Conservation (phyloP, 2,797 vertebrate species). For the Cynodonichthys magdalenae region DNA sequence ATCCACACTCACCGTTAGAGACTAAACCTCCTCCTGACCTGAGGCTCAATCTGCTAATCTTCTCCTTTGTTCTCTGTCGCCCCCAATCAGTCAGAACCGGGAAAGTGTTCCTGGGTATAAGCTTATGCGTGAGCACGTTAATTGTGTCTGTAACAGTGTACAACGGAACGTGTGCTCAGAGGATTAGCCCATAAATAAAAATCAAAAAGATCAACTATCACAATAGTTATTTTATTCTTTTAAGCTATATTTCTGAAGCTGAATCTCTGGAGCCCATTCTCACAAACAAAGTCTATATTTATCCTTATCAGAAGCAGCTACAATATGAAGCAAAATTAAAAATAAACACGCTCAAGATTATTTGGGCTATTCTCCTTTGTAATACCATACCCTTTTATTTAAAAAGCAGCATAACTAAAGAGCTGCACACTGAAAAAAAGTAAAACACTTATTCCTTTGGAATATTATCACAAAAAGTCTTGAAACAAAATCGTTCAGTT, state of each 20-base stretch:
- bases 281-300: no score
- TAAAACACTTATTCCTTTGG: no score
- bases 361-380: no score
- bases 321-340: no score
- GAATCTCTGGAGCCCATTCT: no score
- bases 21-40: slow-evolving; percentile 83
- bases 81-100: slow-evolving; percentile 86
- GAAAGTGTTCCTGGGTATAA: slow-evolving; percentile 37
- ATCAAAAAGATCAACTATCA: neutral
- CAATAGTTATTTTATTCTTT: neutral
- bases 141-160: neutral
- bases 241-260: neutral
- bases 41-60: slow-evolving; percentile 89
- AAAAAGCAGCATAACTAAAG: no score
- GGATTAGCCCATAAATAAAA: neutral
- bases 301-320: no score
- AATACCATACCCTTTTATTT: no score
- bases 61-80: slow-evolving; percentile 94
- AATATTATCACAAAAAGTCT: no score
- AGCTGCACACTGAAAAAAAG: no score
- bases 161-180: neutral
- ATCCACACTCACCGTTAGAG: slow-evolving; percentile 68
- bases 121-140: slow-evolving; percentile 3
- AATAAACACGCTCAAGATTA: no score
- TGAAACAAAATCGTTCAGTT: no score